Evolutionary conservation across 1,140 invertebrate genomes (phyloP), one percentile per base, ranked within the genome.

Genomic region (Zaprionus ornatus): DNA sequence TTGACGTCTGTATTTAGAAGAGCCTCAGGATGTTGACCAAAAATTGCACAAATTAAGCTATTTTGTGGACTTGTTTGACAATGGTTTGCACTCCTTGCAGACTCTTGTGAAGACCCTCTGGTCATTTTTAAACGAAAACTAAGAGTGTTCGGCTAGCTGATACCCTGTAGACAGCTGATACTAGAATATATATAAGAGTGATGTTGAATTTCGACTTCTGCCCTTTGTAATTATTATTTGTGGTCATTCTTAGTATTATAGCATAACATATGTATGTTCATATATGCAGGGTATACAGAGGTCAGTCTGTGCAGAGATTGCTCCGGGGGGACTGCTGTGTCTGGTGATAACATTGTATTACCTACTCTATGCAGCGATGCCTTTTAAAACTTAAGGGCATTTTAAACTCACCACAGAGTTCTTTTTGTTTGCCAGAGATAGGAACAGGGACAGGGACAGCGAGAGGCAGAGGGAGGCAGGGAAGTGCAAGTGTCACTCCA

Each of bases 321-420:
- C n/a, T 9, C n/a, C 40, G 7, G 29, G 9, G 29, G 29, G 3
- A n/a, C 15, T 17, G 40, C 40, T 45, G 62, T 61, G 45, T 27
- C 29, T 21, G 19, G 13, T 25, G 57, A 73, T 73, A 68, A 61
- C 25, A 73, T 73, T 74, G 65, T 62, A 40, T 62, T 48, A 74
- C 48, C 19, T 27, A 45, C 56, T 68, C 27, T 57, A 57, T 59
- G 55, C 37, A 50, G 42, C 60, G 57, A 32, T 52, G 21, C 21
- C 52, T 48, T 67, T 67, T 67, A 15, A 67, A 52, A 61, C 42
- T 61, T 61, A 61, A 60, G 71, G 32, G 50, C 65, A 74, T 55
- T 62, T 13, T 21, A 37, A 74, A 74, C 52, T 63, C 72, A 57
- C 72, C 66, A 74, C 66, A 40, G 56, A 42, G 37, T 45, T 37